Conservation (phyloP, 2,113 vertebrate genomes). For the Sinocyclocheilus maitianheensis region DNA sequence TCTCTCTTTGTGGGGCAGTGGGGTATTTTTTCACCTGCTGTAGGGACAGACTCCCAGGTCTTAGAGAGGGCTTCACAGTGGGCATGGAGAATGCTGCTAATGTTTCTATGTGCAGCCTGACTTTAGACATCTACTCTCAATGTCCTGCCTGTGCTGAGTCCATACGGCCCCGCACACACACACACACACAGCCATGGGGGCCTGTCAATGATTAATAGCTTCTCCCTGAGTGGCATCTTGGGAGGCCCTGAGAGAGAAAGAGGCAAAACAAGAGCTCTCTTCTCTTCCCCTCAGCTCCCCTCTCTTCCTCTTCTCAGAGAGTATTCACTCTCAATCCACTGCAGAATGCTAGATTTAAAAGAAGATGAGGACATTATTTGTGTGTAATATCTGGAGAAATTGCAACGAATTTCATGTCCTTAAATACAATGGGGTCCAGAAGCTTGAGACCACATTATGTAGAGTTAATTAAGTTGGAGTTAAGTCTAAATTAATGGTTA, state of each 20-base stretch:
- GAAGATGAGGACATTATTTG: neutral
- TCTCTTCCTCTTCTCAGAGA: slow-evolving; percentile 26
- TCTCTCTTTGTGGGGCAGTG: neutral
- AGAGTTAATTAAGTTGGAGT: too few relatives aligned
- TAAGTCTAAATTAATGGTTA: neutral
- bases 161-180: neutral
- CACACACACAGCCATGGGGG: slow-evolving; percentile 50
- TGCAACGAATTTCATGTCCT: neutral
- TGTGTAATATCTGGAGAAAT: slow-evolving; percentile 1
- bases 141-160: slow-evolving; percentile 43
- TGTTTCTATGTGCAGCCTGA: slow-evolving; percentile 40
- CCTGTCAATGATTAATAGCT: slow-evolving; percentile 58
- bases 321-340: slow-evolving; percentile 30
- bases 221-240: slow-evolving; percentile 59
- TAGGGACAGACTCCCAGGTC: slow-evolving; percentile 41
- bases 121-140: slow-evolving; percentile 45
- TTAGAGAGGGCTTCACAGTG: slow-evolving; percentile 41
- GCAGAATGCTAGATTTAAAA: slow-evolving; percentile 24
- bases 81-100: slow-evolving; percentile 47
- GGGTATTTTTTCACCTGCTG: slow-evolving; percentile 52
- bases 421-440: neutral
- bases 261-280: slow-evolving; percentile 49
- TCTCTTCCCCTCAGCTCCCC: slow-evolving; percentile 17
- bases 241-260: slow-evolving; percentile 53
- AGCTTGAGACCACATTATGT: neutral